These are phyloP conservation scores for Oreochromis niloticus DNA, from an alignment of 2,113 vertebrate species.

Conservation along the genomic window DNA sequence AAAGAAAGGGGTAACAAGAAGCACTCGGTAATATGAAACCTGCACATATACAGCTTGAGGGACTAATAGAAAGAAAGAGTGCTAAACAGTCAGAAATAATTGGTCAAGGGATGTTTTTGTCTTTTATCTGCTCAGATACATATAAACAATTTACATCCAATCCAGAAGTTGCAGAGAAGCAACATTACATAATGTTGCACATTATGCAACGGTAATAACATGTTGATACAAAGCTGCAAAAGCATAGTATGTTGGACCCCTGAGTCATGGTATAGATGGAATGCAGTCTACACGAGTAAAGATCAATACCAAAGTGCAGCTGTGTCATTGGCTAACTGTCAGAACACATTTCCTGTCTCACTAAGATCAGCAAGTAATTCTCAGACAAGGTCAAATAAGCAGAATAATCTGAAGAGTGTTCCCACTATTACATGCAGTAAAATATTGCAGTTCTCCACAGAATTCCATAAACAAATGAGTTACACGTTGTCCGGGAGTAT, in stretches of 20 bases:
- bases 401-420: conserved; percentile 1
- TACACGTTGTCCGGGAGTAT: background rate
- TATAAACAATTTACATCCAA: conserved; percentile 41
- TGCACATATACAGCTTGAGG: background rate
- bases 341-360: conserved; percentile 8
- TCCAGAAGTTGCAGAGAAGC: conserved; percentile 19
- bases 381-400: conserved; percentile 14
- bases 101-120: conserved; percentile 5
- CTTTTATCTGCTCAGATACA: conserved; percentile 19
- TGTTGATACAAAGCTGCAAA: background rate
- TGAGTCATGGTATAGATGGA: background rate
- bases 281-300: background rate
- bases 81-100: background rate
- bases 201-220: background rate
- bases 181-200: background rate
- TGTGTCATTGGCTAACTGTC: conserved; percentile 33
- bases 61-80: background rate
- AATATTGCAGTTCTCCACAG: conserved; percentile 1
- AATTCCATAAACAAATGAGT: background rate
- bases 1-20: conserved; percentile 2
- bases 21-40: conserved; percentile 37
- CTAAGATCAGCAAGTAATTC: background rate
- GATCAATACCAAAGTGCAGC: conserved; percentile 25
- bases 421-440: background rate
- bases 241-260: background rate